phyloP scores from a whole-genome alignment of 2,888 invertebrate species.

The Melolontha melolontha region DNA sequence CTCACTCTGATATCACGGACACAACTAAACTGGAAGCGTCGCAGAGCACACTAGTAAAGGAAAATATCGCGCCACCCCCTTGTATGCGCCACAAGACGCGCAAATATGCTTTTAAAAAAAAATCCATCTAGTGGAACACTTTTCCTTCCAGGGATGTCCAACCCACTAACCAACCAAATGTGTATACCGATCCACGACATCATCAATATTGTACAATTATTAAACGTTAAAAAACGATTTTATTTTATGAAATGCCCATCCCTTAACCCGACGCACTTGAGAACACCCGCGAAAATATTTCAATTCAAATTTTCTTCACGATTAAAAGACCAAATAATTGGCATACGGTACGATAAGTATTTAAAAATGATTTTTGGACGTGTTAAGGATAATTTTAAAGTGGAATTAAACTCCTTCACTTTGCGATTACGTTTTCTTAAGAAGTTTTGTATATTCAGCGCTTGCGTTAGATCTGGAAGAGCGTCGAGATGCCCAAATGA shows the following conservation, averaged over 20 bases:
- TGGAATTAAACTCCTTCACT: neutral
- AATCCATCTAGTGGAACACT: constrained; percentile 59
- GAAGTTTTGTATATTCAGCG: constrained; percentile 50
- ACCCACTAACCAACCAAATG: constrained; percentile 63
- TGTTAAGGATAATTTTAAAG: neutral
- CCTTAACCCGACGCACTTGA: constrained; percentile 5
- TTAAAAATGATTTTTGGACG: neutral
- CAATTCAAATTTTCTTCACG: constrained; percentile 22
- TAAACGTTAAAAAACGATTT: constrained; percentile 11
- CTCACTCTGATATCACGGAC: constrained; percentile 40
- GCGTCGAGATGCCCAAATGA: constrained; percentile 59
- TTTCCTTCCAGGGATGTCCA: constrained; percentile 62
- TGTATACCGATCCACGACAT: constrained; percentile 47
- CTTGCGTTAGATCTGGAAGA: constrained; percentile 54
- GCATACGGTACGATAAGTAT: neutral
- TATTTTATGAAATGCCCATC: constrained; percentile 24
- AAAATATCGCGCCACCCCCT: constrained; percentile 61
- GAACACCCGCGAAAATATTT: constrained; percentile 2
- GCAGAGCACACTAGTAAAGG: constrained; percentile 46
- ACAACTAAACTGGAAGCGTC: constrained; percentile 41
- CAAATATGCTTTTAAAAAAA: constrained; percentile 61
- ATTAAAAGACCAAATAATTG: constrained; percentile 12
- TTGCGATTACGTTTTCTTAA: constrained; percentile 40
- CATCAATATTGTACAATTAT: constrained; percentile 30
- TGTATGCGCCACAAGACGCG: constrained; percentile 58